Evolutionary conservation across 2,113 vertebrate species (phyloP).

Genomic region (Amphilophus citrinellus): DNA sequence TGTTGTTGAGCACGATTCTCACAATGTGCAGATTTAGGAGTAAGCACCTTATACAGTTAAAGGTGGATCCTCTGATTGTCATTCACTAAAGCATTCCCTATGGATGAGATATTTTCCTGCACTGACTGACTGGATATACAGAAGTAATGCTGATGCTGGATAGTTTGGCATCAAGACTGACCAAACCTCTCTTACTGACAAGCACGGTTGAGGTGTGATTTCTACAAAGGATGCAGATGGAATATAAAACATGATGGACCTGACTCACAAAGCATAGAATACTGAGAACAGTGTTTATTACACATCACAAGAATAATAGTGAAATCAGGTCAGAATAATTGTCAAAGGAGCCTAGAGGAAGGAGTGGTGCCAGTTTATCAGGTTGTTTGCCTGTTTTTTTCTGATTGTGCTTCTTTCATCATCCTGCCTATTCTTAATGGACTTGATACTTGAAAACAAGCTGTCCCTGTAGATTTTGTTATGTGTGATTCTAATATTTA

Average conservation of each 20-base stretch:
- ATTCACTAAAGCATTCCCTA: neutral
- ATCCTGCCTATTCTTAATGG: conserved; percentile 10
- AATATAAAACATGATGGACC: neutral
- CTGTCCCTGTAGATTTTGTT: conserved; percentile 31
- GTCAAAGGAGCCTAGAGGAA: conserved; percentile 30
- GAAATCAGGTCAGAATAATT: conserved; percentile 25
- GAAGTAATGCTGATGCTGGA: neutral
- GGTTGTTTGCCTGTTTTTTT: neutral
- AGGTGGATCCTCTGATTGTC: neutral
- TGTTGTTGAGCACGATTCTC: neutral
- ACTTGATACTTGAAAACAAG: conserved; percentile 23
- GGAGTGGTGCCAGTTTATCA: conserved; percentile 7
- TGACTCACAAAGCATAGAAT: neutral
- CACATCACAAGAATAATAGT: neutral
- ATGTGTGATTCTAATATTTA: conserved; percentile 28
- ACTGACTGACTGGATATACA: neutral
- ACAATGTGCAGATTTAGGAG: conserved; percentile 4
- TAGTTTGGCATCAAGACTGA: neutral
- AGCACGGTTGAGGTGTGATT: neutral
- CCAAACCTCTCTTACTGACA: conserved; percentile 4
- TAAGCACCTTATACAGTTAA: neutral
- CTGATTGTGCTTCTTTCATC: conserved; percentile 21
- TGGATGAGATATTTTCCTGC: neutral
- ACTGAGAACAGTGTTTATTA: neutral
- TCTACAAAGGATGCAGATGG: neutral